These are phyloP conservation scores for Merodon equestris DNA, from an alignment of 2,888 invertebrate species.

Conservation along the genomic window DNA sequence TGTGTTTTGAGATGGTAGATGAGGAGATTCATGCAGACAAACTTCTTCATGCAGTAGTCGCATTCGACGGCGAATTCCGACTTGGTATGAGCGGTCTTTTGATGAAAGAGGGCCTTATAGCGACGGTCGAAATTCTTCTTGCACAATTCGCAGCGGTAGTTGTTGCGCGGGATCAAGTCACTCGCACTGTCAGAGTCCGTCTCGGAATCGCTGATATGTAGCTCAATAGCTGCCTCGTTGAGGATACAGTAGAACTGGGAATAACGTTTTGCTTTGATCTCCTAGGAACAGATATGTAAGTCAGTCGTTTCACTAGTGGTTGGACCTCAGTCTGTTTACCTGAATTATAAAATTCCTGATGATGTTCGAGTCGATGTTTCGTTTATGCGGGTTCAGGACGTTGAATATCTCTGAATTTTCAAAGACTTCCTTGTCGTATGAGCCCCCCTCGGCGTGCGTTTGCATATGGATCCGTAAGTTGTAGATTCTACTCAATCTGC, in stretches of 20 bases:
- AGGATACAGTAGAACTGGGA: conserved; percentile 69
- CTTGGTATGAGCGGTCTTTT: conserved; percentile 57
- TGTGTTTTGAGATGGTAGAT: conserved; percentile 69
- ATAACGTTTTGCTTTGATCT: conserved; percentile 66
- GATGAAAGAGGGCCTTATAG: conserved; percentile 69
- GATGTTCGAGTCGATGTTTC: conserved; percentile 67
- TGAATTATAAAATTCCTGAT: conserved; percentile 64
- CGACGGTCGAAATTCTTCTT: conserved; percentile 65
- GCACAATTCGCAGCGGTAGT: conserved; percentile 66
- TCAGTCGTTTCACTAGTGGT: not conserved
- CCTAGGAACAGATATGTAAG: conserved; percentile 7
- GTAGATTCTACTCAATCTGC: conserved; percentile 62
- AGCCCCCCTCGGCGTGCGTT: conserved; percentile 38
- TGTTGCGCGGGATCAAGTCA: conserved; percentile 62
- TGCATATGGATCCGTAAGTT: conserved; percentile 62
- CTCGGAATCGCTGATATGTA: conserved; percentile 69
- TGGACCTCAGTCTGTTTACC: not conserved
- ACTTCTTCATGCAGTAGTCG: conserved; percentile 62
- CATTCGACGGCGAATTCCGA: conserved; percentile 48
- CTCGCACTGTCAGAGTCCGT: conserved; percentile 61
- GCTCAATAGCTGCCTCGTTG: conserved; percentile 62
- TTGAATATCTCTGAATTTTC: conserved; percentile 60
- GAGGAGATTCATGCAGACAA: conserved; percentile 63
- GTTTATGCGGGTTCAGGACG: conserved; percentile 62
- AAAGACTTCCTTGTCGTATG: conserved; percentile 44